These are phyloP conservation scores for Nephrotoma flavescens DNA, from an alignment of 2,888 invertebrate genomes.

Conservation along the genomic window DNA sequence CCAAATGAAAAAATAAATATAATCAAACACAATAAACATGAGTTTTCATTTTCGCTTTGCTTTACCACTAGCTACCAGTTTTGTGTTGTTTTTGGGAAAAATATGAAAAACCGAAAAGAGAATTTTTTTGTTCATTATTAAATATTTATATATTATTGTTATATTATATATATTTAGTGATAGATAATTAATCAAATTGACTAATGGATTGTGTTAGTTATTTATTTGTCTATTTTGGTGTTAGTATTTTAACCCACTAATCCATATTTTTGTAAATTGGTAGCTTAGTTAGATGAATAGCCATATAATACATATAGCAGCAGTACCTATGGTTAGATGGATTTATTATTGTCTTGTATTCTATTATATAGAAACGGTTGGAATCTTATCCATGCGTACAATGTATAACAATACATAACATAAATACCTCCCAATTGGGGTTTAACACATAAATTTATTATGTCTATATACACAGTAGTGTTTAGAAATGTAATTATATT, in stretches of 20 bases:
- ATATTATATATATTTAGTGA: not conserved
- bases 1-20: not conserved
- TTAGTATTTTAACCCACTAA: not conserved
- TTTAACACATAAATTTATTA: not conserved
- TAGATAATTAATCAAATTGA: not conserved
- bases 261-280: not conserved
- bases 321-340: not conserved
- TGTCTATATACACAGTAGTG: not conserved
- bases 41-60: not conserved
- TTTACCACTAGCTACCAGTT: not conserved
- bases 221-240: not conserved
- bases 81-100: not conserved
- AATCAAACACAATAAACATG: not conserved
- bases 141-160: not conserved
- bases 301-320: not conserved
- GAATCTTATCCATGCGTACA: not conserved
- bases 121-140: not conserved
- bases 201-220: not conserved
- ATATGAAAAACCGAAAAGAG: not conserved
- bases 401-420: not conserved
- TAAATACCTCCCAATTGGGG: not conserved
- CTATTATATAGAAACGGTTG: not conserved
- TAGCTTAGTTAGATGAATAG: not conserved
- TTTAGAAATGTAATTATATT: not conserved
- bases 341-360: not conserved